Evolutionary conservation across 2,797 vertebrate genomes (phyloP).

Genomic region (Crypturellus tataupa): DNA sequence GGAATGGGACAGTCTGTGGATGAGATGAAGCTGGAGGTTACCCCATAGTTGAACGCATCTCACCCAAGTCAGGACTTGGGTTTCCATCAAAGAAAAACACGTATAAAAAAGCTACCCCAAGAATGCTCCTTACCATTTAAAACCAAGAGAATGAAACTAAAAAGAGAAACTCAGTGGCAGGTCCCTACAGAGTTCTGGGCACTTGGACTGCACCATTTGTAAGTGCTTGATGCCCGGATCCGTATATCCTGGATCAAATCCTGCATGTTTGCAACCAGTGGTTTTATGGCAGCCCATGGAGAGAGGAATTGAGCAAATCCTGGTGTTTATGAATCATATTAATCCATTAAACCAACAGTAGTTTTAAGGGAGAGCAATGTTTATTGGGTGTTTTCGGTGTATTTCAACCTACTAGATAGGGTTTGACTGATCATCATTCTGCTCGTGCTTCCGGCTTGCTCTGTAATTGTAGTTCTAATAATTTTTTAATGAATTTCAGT

Average conservation of each 20-base stretch:
- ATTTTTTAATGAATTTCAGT: constrained; percentile 3
- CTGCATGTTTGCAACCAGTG: neutral
- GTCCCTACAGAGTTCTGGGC: fast-evolving
- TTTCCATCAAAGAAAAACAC: neutral
- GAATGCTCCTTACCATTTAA: neutral
- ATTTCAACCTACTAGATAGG: neutral
- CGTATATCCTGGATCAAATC: neutral
- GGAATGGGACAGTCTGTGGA: neutral
- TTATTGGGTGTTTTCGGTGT: neutral
- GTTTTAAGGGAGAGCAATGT: neutral
- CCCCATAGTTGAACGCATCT: neutral
- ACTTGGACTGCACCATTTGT: neutral
- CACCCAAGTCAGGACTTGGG: neutral
- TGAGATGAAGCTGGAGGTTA: neutral
- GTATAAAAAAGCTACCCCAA: neutral
- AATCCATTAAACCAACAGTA: constrained; percentile 26
- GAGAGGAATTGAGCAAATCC: constrained; percentile 30
- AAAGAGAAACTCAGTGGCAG: neutral
- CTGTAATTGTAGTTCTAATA: constrained; percentile 24
- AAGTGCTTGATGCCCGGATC: neutral
- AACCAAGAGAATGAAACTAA: neutral
- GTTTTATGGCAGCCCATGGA: neutral
- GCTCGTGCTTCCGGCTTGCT: neutral
- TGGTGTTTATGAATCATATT: neutral
- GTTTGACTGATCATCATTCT: constrained; percentile 33